phyloP scores from a whole-genome alignment of 1,140 invertebrate genomes.

The Drosophila bifasciata region DNA sequence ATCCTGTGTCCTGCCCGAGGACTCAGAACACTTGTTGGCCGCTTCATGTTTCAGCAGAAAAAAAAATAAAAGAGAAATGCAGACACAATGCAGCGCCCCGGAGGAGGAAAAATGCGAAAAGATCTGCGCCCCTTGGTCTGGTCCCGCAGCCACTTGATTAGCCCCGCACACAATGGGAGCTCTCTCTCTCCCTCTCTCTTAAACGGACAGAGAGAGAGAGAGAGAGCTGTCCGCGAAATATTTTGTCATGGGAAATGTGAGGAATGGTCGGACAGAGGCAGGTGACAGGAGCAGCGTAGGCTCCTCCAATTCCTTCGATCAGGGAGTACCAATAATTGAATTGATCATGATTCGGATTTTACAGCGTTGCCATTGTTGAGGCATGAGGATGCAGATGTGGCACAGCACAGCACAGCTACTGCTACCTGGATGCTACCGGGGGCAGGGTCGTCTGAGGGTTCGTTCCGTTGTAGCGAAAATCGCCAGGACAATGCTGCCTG shows the following conservation, averaged over 20 bases:
- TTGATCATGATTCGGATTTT: slow-evolving; percentile 80
- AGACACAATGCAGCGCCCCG: slow-evolving; percentile 39
- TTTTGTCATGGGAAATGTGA: slow-evolving; percentile 66
- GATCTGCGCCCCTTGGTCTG: slow-evolving; percentile 48
- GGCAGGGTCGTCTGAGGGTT: slow-evolving; percentile 4
- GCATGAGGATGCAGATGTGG: slow-evolving; percentile 61
- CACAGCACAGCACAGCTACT: slow-evolving; percentile 23
- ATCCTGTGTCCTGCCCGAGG: slow-evolving; percentile 20
- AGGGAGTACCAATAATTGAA: slow-evolving; percentile 69
- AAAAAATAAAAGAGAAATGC: slow-evolving; percentile 2
- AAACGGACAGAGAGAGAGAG: too few species aligned
- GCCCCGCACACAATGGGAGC: slow-evolving; percentile 21
- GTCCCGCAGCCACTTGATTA: slow-evolving; percentile 58
- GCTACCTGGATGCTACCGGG: slow-evolving; percentile 54
- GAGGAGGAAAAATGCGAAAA: slow-evolving; percentile 40
- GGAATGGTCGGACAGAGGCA: slow-evolving; percentile 24
- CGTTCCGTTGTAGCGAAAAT: slow-evolving; percentile 53
- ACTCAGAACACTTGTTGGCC: slow-evolving; percentile 53
- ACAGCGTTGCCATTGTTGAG: slow-evolving; percentile 42
- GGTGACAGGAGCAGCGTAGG: slow-evolving; percentile 54
- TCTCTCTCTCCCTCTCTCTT: too few species aligned
- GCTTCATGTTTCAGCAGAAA: slow-evolving; percentile 64
- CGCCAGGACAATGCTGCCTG: slow-evolving; percentile 78
- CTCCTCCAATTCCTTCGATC: slow-evolving; percentile 30
- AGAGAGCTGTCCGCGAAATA: slow-evolving; percentile 5